Evolutionary conservation across 2,797 vertebrate genomes (phyloP).

Genomic region (Galagoides demidoff): DNA sequence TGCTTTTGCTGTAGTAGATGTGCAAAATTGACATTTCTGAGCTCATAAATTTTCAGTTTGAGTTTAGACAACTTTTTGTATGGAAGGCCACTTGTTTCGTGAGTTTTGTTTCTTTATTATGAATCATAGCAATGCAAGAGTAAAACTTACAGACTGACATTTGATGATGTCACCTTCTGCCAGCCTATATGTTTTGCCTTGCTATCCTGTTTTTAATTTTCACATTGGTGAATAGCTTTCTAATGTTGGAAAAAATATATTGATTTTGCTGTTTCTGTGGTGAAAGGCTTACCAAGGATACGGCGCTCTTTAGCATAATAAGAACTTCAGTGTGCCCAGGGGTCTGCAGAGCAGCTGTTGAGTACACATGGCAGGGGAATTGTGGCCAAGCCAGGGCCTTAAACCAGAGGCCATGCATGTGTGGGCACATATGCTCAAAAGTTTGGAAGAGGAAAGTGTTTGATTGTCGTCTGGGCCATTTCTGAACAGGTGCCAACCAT

Average conservation of each 20-base stretch:
- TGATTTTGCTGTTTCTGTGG: constrained; percentile 18
- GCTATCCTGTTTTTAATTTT: constrained; percentile 61
- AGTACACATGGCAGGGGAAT: not conserved
- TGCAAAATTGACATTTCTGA: constrained; percentile 16
- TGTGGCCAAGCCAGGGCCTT: not conserved
- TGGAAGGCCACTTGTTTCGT: not conserved
- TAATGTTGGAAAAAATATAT: constrained; percentile 12
- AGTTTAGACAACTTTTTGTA: not conserved
- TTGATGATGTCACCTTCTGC: not conserved
- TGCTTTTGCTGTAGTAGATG: constrained; percentile 28
- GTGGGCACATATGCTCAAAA: not conserved
- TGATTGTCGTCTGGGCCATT: not conserved
- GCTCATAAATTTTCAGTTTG: constrained; percentile 17
- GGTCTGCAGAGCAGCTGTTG: not conserved
- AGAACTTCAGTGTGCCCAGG: not conserved
- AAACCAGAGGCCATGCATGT: not conserved
- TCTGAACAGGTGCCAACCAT: not conserved
- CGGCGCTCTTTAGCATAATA: not conserved
- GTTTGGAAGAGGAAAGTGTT: not conserved
- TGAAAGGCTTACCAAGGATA: not conserved
- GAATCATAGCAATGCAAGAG: not conserved
- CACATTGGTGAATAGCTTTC: constrained; percentile 14
- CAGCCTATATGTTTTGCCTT: constrained; percentile 37
- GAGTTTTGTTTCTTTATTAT: not conserved
- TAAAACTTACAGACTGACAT: not conserved